These are phyloP conservation scores for Araneus ventricosus DNA, from an alignment of 1,140 invertebrate species.

Conservation along the genomic window DNA sequence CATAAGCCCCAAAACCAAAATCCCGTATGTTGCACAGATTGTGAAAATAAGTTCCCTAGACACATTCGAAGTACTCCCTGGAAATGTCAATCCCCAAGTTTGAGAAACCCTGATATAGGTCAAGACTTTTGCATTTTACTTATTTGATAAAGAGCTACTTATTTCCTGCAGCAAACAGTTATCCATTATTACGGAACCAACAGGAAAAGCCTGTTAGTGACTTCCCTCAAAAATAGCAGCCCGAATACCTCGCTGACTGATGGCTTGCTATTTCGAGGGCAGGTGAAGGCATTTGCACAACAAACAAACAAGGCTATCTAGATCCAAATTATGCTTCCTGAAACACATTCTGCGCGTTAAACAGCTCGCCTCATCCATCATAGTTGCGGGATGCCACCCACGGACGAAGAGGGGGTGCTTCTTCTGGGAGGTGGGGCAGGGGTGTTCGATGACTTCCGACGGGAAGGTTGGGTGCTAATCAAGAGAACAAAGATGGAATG, in stretches of 20 bases:
- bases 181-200: background rate
- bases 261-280: background rate
- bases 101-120: no score
- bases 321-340: background rate
- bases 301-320: slow-evolving; percentile 12
- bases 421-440: background rate
- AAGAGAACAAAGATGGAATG: slow-evolving; percentile 37
- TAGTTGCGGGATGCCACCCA: slow-evolving; percentile 16
- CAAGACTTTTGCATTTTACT: no score
- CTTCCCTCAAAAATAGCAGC: background rate
- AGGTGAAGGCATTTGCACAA: background rate
- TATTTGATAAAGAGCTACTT: no score
- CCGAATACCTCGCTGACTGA: background rate
- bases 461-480: slow-evolving; percentile 10
- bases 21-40: no score
- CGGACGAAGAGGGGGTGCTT: background rate
- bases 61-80: no score
- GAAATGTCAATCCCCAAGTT: no score
- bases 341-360: slow-evolving; percentile 42
- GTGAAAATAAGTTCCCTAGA: no score
- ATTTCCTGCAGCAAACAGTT: background rate
- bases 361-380: slow-evolving; percentile 11
- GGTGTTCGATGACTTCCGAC: slow-evolving; percentile 15
- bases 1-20: no score
- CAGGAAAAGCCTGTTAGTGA: background rate